Evolutionary conservation across 1,140 invertebrate genomes (phyloP).

Genomic region (Tetraneura akinire): DNA sequence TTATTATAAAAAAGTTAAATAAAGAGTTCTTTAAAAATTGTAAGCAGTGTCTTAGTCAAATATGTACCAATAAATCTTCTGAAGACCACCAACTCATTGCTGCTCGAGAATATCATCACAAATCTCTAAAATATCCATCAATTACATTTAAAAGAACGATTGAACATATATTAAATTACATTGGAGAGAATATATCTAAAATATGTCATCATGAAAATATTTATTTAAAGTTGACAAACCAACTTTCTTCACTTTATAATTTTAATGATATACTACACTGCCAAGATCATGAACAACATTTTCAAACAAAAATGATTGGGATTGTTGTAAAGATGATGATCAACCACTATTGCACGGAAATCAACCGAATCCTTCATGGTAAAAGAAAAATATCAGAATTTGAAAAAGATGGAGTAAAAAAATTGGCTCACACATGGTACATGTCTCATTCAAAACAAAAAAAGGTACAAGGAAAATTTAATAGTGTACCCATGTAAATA

Average conservation of each 20-base stretch:
- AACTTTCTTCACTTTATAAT: not conserved
- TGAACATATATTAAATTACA: not conserved
- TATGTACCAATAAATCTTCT: not conserved
- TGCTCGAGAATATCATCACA: not conserved
- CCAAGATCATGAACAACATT: not conserved
- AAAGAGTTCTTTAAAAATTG: slow-evolving; percentile 11
- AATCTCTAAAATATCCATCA: not conserved
- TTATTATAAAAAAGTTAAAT: slow-evolving; percentile 18
- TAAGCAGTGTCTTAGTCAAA: not conserved
- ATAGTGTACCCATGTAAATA: too few species aligned
- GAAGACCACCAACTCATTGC: slow-evolving; percentile 10
- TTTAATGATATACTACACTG: slow-evolving; percentile 10
- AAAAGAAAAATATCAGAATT: not conserved
- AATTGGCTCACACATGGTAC: not conserved
- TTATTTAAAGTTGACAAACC: not conserved
- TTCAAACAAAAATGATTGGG: not conserved
- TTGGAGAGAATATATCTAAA: not conserved
- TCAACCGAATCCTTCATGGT: not conserved
- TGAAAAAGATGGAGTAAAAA: not conserved
- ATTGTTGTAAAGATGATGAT: not conserved
- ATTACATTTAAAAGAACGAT: not conserved
- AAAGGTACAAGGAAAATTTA: too few species aligned
- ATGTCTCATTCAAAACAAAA: not conserved
- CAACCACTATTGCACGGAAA: not conserved
- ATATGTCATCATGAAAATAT: slow-evolving; percentile 31